Percentiles rank a stretch among this genome's conserved stretches.
These are phyloP conservation scores for Corythaeola cristata DNA, from an alignment of 2,113 vertebrate species.

Conservation along the genomic window DNA sequence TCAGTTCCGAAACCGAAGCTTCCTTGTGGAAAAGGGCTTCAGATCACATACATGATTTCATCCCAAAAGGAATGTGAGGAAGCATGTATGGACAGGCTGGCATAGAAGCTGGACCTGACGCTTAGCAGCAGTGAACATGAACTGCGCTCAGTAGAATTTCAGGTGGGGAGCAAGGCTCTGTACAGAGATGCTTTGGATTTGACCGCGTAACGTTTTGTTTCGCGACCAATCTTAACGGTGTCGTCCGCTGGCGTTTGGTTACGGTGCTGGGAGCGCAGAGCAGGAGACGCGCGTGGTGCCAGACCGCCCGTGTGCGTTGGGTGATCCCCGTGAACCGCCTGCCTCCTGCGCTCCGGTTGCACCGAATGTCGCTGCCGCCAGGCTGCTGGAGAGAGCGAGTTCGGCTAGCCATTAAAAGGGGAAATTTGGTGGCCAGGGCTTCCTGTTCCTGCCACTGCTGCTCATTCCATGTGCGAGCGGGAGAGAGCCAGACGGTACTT, in stretches of 20 bases:
- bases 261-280: not conserved
- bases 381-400: not conserved
- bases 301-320: not conserved
- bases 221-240: not conserved
- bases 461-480: not conserved
- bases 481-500: not conserved
- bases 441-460: accelerated
- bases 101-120: not conserved
- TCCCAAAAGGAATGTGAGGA: not conserved
- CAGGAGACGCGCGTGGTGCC: not conserved
- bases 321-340: not conserved
- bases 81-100: not conserved
- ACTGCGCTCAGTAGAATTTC: not conserved
- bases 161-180: not conserved
- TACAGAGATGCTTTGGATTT: not conserved
- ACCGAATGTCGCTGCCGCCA: not conserved
- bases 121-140: not conserved
- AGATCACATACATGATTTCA: not conserved
- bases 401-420: not conserved
- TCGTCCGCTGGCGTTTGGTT: not conserved
- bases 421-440: not conserved
- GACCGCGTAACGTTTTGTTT: not conserved
- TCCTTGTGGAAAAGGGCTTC: not conserved
- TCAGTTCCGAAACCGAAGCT: not conserved
- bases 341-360: not conserved